Conservation (phyloP, 2,797 vertebrate genomes). For the Hydrophis major region DNA sequence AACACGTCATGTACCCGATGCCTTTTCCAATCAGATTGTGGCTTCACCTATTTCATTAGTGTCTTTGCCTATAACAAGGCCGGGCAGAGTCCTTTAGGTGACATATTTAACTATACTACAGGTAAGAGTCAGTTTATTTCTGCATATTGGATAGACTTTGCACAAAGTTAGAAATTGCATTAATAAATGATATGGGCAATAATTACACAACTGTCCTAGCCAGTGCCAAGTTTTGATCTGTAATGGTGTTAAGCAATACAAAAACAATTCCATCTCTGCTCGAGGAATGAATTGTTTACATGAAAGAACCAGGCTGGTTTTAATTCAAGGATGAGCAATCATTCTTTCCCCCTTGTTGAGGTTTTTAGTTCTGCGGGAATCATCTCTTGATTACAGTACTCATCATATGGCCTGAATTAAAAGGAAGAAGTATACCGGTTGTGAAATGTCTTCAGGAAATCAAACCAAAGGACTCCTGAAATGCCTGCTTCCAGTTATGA, state of each 20-base stretch:
- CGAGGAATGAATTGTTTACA: neutral
- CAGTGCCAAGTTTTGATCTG: neutral
- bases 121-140: constrained; percentile 67
- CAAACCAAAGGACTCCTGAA: neutral
- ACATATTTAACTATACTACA: constrained; percentile 82
- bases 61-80: constrained; percentile 85
- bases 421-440: neutral
- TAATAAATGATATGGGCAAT: neutral
- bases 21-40: constrained; percentile 80
- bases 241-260: neutral
- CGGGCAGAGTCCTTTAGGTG: constrained; percentile 80
- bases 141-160: neutral
- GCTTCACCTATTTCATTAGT: constrained; percentile 86
- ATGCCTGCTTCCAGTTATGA: neutral
- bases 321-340: neutral
- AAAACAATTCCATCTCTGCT: neutral
- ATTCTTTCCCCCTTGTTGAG: neutral
- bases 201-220: neutral
- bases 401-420: neutral
- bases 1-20: constrained; percentile 81
- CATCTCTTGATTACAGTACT: neutral
- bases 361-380: neutral
- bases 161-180: neutral
- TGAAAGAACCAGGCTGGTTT: neutral
- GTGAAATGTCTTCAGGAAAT: neutral